phyloP scores from a whole-genome alignment of 2,797 vertebrate genomes.

The Spinibarbus caldwelli region DNA sequence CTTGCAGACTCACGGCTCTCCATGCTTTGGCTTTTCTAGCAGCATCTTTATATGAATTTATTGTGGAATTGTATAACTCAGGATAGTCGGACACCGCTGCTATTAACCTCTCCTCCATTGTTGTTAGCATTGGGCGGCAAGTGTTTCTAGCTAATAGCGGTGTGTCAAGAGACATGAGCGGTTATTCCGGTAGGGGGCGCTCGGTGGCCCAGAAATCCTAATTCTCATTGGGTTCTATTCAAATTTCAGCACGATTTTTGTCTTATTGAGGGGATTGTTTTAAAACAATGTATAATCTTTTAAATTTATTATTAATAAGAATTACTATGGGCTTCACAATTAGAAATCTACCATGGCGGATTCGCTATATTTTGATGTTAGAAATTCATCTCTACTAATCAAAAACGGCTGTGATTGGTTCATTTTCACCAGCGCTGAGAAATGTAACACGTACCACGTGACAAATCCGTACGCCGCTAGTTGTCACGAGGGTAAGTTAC shows the following conservation, averaged over 20 bases:
- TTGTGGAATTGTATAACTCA: conserved; percentile 56
- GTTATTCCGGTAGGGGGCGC: background rate
- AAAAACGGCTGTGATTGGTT: background rate
- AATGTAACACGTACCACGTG: background rate
- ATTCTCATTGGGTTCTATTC: background rate
- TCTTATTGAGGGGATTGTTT: background rate
- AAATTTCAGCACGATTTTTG: background rate
- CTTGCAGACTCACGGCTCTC: conserved; percentile 58
- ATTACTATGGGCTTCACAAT: background rate
- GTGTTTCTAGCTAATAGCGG: background rate
- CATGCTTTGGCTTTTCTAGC: conserved; percentile 59
- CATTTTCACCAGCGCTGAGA: background rate
- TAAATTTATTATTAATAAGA: rapidly evolving
- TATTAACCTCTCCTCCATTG: conserved; percentile 62
- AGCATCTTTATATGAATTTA: conserved; percentile 54
- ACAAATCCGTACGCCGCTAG: background rate
- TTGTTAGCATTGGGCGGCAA: conserved; percentile 50
- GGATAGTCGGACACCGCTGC: conserved; percentile 58
- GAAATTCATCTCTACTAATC: background rate
- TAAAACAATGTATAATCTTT: background rate
- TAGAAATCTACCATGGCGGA: rapidly evolving
- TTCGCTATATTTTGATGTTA: background rate
- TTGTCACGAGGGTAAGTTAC: background rate
- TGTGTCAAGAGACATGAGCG: background rate
- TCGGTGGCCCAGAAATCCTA: background rate